Base-by-base conservation (phyloP, 2,113 vertebrate species). In the Tautogolabrus adspersus region DNA sequence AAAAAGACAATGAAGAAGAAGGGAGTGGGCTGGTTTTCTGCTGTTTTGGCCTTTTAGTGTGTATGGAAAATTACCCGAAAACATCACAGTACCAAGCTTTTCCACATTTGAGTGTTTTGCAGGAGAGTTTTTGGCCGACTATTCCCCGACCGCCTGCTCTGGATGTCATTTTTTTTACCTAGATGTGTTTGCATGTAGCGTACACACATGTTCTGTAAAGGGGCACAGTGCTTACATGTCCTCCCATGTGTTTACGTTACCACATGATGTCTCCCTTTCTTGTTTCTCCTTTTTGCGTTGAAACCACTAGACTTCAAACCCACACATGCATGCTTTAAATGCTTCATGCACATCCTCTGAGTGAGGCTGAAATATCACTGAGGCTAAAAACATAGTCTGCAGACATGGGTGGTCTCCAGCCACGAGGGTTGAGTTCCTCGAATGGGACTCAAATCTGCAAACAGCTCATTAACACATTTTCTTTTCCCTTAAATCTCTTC, bases 171-270 rank as follows among this genome's bases (percentile, higher is more conserved):
- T 75, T 40, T 40, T 26, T 26, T 26, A 26, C 38, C 3, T 4
- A 5, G 59, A n/a, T 47, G 61, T 67, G 61, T 84, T 62, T 68
- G 59, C 19, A n/a, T 59, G 59, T 66, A 47, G 54, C 12, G 10
- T 52, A 66, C 68, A 49, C 75, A 78, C 46, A 30, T 68, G 23
- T 63, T 66, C 47, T 52, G 34, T 18, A 8, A n/a, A 58, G 60
- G 55, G 42, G 3, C 21, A 16, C 26, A 1, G 49, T 2, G 55
- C 72, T 77, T 54, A 62, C 65, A 83, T 85, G 75, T 77, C 75
- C 60, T 59, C 67, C 12, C n/a, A 3, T 55, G 58, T 77, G 81
- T 87, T 79, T 87, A 47, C 37, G 65, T 59, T 63, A 30, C 63
- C 79, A 84, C 66, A 75, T 84, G 77, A 3, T 9, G 42, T 54